Base-by-base conservation (phyloP, 2,113 vertebrate genomes). In the Engystomops pustulosus region DNA sequence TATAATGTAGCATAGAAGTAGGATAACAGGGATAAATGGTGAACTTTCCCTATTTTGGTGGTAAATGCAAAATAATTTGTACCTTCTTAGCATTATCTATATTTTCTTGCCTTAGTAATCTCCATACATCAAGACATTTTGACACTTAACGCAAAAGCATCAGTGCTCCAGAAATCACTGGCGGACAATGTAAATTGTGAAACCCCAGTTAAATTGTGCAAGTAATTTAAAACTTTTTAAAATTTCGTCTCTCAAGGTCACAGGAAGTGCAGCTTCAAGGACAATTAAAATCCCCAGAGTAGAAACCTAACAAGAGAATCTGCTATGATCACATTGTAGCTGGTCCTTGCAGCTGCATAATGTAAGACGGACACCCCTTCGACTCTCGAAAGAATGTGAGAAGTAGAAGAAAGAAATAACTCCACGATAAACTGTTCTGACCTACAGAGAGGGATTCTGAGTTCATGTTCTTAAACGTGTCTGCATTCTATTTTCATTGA, bases 401-500 rank as follows among this genome's bases (percentile, higher is more conserved):
- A 77, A 55, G 27, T 55, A 47, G 18, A 27, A 9, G 15, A 78
- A 78, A 60, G 34, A 78, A 78, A 36, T 51, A 32, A 51, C 45
- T 34, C 47, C 12, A n/a, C 34, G 25, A 12, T 68, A 80, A 67
- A 81, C 47, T 68, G 45, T 18, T 25, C 10, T 69, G 44, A 36
- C 38, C 65, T 36, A 36, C 30, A 74, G 18, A n/a, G 30, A 55
- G 23, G 53, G 44, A 38, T 38, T 67, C 71, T 15, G 27, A 47
- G 44, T 77, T 84, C 9, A 34, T 18, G 32, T 38, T 77, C 72
- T 32, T 79, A 44, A 55, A 34, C 1, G 6, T 11, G 15, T 70
- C 62, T 79, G 34, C 15, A 30, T 55, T 79, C 34, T 84, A 79
- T 78, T 70, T 78, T 44, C 34, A 38, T 79, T n/a, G 0, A 14